These are phyloP conservation scores for Plemyria rubiginata DNA, from an alignment of 2,888 invertebrate genomes.

Conservation along the genomic window DNA sequence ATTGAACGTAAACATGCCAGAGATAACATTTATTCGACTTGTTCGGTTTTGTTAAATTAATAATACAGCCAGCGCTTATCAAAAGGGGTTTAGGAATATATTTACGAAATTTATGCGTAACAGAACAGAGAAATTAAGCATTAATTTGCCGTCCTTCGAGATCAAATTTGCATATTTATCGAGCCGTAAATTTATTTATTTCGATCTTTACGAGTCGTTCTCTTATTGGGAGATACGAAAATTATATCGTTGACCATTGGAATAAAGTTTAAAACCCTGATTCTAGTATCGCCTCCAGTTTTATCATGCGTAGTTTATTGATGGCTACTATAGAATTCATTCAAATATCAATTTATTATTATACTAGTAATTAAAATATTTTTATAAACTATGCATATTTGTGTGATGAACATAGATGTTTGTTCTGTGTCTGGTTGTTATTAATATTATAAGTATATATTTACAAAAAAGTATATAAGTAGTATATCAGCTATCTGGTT, in stretches of 20 bases:
- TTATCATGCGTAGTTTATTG: neutral
- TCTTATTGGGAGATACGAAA: slow-evolving; percentile 5
- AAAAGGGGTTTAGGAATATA: slow-evolving; percentile 67
- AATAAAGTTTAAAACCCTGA: too few relatives aligned
- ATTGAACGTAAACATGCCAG: slow-evolving; percentile 46
- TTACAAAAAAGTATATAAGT: too few relatives aligned
- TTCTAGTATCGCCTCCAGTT: neutral
- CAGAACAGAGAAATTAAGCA: slow-evolving; percentile 73
- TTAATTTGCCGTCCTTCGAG: slow-evolving; percentile 71
- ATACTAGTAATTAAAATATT: too few relatives aligned
- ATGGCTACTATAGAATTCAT: too few relatives aligned
- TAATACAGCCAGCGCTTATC: slow-evolving; percentile 56
- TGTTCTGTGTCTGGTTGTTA: too few relatives aligned
- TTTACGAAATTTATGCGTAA: slow-evolving; percentile 73
- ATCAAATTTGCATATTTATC: slow-evolving; percentile 76
- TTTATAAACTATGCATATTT: too few relatives aligned
- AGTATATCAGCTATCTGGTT: too few relatives aligned
- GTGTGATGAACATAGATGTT: too few relatives aligned
- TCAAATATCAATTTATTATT: too few relatives aligned
- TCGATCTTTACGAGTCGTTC: slow-evolving; percentile 51
- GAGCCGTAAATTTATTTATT: slow-evolving; percentile 65
- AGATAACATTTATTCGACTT: slow-evolving; percentile 53
- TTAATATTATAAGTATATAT: too few relatives aligned
- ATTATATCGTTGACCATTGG: neutral
- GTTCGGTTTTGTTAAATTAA: slow-evolving; percentile 55